phyloP scores from a whole-genome alignment of 2,113 vertebrate genomes.

The Thalassarche chlororhynchos region DNA sequence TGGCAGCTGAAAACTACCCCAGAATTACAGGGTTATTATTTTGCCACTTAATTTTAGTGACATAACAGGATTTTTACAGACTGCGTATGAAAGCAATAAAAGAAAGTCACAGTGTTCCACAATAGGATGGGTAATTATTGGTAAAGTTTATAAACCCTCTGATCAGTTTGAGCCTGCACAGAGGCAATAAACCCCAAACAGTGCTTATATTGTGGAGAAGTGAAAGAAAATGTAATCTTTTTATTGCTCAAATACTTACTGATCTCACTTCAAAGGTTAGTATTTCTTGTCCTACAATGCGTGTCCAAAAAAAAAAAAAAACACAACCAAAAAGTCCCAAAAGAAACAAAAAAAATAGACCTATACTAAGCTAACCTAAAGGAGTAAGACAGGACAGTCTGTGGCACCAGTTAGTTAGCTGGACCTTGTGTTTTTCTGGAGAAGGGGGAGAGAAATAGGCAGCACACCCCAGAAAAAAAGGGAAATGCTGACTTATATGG shows the following conservation, averaged over 20 bases:
- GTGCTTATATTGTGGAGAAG: background rate
- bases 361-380: background rate
- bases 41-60: background rate
- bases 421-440: rapidly evolving
- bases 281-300: background rate
- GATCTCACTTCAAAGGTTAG: background rate
- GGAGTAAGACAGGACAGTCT: background rate
- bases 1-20: background rate
- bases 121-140: background rate
- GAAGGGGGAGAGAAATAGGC: rapidly evolving
- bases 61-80: background rate
- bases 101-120: background rate
- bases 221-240: rapidly evolving
- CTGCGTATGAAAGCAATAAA: background rate
- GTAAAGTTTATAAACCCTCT: background rate
- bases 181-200: background rate
- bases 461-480: rapidly evolving
- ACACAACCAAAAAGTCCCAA: background rate
- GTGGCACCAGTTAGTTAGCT: background rate
- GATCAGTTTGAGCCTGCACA: background rate
- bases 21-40: background rate
- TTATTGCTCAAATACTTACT: rapidly evolving
- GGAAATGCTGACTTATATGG: background rate
- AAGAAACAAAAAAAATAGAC: background rate
- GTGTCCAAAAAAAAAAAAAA: background rate